A percentile compares a stretch with the other conserved stretches of the same genome.
phyloP scores from a whole-genome alignment of 2,888 invertebrate species.

The Hirtodrosophila duncani region DNA sequence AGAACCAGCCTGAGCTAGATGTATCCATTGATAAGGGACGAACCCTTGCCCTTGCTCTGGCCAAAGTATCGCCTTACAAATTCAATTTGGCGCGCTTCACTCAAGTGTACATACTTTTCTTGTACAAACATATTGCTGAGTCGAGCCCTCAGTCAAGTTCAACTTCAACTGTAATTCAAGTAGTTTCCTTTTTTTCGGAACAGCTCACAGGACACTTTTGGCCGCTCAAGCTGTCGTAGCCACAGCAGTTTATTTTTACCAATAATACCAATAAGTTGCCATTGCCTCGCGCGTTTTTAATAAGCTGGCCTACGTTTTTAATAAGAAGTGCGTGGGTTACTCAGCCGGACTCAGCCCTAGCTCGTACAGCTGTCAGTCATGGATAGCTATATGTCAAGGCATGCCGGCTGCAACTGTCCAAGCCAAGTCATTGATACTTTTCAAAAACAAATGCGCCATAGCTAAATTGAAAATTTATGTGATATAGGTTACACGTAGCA shows the following conservation, averaged over 20 bases:
- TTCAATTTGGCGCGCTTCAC: conserved; percentile 75
- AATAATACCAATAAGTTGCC: conserved; percentile 42
- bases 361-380: conserved; percentile 70
- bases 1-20: not conserved
- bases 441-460: too few species aligned
- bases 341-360: conserved; percentile 29
- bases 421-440: conserved; percentile 72
- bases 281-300: conserved; percentile 42
- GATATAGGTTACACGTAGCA: conserved; percentile 13
- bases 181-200: conserved; percentile 39
- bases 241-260: conserved; percentile 16
- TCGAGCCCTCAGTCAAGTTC: too few species aligned
- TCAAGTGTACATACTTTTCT: conserved; percentile 67
- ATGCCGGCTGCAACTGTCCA: conserved; percentile 45
- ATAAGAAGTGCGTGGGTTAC: conserved; percentile 55
- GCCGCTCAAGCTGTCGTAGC: conserved; percentile 30
- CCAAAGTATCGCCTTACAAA: conserved; percentile 70
- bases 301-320: conserved; percentile 71
- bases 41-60: conserved; percentile 46
- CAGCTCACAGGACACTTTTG: conserved; percentile 33
- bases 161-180: conserved; percentile 70
- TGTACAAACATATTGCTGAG: conserved; percentile 53
- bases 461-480: conserved; percentile 5
- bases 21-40: conserved; percentile 42
- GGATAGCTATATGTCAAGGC: conserved; percentile 16